These are phyloP conservation scores for Melanostoma scalare DNA, from an alignment of 2,888 invertebrate genomes.

Conservation along the genomic window DNA sequence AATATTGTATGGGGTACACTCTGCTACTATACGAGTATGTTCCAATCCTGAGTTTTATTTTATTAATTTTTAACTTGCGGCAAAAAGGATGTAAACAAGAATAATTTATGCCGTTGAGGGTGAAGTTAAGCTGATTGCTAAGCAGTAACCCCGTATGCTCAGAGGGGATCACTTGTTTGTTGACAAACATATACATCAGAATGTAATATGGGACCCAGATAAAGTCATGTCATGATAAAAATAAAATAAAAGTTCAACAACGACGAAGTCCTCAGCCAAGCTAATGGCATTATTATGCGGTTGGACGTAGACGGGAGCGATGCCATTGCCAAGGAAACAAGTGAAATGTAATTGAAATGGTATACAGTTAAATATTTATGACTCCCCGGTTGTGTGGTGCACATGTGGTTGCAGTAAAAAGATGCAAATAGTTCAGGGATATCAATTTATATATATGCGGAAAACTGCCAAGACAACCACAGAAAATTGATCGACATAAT, in stretches of 20 bases:
- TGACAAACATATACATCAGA: slow-evolving; percentile 40
- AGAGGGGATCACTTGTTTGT: slow-evolving; percentile 25
- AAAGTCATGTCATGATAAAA: slow-evolving; percentile 24
- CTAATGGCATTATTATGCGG: slow-evolving; percentile 68
- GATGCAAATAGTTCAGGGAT: slow-evolving; percentile 15
- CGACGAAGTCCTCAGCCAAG: slow-evolving; percentile 13
- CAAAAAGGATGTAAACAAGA: slow-evolving; percentile 61
- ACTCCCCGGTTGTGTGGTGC: slow-evolving; percentile 5
- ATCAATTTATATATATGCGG: slow-evolving; percentile 17
- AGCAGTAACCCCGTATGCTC: slow-evolving; percentile 45
- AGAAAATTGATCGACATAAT: not conserved
- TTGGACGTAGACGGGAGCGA: slow-evolving; percentile 25
- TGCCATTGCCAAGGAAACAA: slow-evolving; percentile 44
- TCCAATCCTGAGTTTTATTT: not conserved
- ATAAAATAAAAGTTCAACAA: not conserved
- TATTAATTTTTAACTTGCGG: slow-evolving; percentile 57
- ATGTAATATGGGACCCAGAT: slow-evolving; percentile 40
- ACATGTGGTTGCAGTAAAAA: slow-evolving; percentile 12
- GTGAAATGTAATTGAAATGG: slow-evolving; percentile 62
- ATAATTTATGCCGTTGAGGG: slow-evolving; percentile 63
- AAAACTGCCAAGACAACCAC: not conserved
- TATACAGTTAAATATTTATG: slow-evolving; percentile 23
- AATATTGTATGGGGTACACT: too few relatives aligned
- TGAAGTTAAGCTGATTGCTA: slow-evolving; percentile 43
- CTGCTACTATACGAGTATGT: not conserved